Evolutionary conservation across 23 tunicate genomes (phyloP).

Genomic region (Styela clava): DNA sequence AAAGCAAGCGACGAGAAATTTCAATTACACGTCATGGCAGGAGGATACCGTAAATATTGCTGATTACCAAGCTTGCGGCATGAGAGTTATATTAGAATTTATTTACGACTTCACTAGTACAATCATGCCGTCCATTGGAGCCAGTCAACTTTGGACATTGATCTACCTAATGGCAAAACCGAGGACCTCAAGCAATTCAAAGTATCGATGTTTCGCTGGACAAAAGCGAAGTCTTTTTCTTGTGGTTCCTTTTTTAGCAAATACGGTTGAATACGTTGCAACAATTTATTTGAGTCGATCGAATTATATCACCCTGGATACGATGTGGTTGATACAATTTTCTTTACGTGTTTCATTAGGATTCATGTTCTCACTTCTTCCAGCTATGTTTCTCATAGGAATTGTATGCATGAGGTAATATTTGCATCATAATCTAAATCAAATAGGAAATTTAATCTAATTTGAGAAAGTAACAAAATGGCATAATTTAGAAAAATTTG

Average conservation of each 20-base stretch:
- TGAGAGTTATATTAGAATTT: background rate
- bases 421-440: too few relatives aligned
- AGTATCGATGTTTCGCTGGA: background rate
- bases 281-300: background rate
- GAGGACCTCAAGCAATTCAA: background rate
- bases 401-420: background rate
- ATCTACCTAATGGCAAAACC: background rate
- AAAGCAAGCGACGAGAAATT: background rate
- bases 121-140: background rate
- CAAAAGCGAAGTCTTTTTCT: background rate
- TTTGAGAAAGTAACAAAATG: too few relatives aligned
- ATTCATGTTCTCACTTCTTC: background rate
- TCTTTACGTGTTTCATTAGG: background rate
- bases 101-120: background rate
- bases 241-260: background rate
- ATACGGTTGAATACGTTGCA: background rate
- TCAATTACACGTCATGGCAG: background rate
- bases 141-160: background rate
- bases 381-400: background rate
- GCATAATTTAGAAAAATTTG: too few relatives aligned
- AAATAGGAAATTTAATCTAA: too few relatives aligned
- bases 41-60: too few relatives aligned
- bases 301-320: background rate
- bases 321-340: background rate
- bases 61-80: background rate